Conservation (phyloP, 2,888 invertebrate genomes). For the Limnephilus rhombicus region DNA sequence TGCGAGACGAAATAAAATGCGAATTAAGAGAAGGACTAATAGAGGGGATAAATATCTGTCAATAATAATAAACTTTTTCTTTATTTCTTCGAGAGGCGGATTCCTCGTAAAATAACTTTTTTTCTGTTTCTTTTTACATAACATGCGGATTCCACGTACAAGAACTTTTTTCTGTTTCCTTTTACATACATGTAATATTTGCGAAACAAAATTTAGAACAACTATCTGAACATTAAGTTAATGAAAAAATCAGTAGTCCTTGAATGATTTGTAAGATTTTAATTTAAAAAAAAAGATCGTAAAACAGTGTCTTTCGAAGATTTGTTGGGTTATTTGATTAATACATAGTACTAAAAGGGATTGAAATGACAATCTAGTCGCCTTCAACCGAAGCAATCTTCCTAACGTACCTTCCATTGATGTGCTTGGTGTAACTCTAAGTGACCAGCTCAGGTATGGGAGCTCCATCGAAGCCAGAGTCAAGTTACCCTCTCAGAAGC, state of each 20-base stretch:
- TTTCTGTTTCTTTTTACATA: not conserved
- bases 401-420: no score
- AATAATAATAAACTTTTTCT: not conserved
- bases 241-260: not conserved
- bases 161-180: not conserved
- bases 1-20: not conserved
- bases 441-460: no score
- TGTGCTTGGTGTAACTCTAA: no score
- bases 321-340: no score
- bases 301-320: not conserved
- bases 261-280: not conserved
- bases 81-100: not conserved
- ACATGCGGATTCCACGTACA: not conserved
- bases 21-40: not conserved
- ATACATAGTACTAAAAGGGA: no score
- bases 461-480: no score
- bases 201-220: no score
- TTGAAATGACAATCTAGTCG: no score
- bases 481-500: no score
- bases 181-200: not conserved
- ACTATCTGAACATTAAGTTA: not conserved
- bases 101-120: not conserved
- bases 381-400: no score
- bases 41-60: not conserved
- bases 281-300: not conserved